A percentile compares a stretch with the other conserved stretches of the same genome.
Conservation (phyloP, 2,797 vertebrate genomes). For the Acipenser ruthenus region DNA sequence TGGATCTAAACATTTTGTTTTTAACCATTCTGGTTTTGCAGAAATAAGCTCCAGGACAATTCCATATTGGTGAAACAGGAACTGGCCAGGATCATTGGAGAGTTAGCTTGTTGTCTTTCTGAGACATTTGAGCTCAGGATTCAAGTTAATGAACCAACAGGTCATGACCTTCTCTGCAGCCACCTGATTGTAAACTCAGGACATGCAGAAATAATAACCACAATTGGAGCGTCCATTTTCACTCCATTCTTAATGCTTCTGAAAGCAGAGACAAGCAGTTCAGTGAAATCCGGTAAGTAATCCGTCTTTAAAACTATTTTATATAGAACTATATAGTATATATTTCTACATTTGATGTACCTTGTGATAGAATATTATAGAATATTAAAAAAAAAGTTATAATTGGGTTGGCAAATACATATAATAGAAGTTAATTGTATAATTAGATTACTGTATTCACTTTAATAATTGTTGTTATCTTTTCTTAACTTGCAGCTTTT, state of each 20-base stretch:
- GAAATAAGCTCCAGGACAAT: conserved; percentile 68
- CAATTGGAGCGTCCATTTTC: conserved; percentile 59
- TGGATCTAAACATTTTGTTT: too few relatives aligned
- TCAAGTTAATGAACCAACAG: conserved; percentile 34
- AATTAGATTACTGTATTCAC: too few relatives aligned
- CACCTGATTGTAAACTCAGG: conserved; percentile 52
- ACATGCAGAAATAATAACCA: conserved; percentile 39
- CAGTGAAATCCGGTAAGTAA: conserved; percentile 77
- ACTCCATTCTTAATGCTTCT: conserved; percentile 76
- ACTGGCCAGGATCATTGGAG: conserved; percentile 69
- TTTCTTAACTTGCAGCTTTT: conserved; percentile 62
- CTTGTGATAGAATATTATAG: too few relatives aligned
- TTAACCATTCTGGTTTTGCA: conserved; percentile 28
- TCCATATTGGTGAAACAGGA: conserved; percentile 72
- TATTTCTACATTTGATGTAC: too few relatives aligned
- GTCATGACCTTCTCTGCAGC: conserved; percentile 59
- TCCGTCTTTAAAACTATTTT: too few relatives aligned
- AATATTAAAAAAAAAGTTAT: too few relatives aligned
- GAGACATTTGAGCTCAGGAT: conserved; percentile 58
- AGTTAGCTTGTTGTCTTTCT: conserved; percentile 75
- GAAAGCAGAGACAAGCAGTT: conserved; percentile 49
- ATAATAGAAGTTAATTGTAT: too few relatives aligned
- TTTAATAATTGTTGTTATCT: not conserved
- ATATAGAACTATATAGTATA: too few relatives aligned
- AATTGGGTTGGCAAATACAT: too few relatives aligned